Evolutionary conservation across 2,797 vertebrate species (phyloP), one percentile per base, ranked within the genome.

Genomic region (Lycodopsis pacificus): DNA sequence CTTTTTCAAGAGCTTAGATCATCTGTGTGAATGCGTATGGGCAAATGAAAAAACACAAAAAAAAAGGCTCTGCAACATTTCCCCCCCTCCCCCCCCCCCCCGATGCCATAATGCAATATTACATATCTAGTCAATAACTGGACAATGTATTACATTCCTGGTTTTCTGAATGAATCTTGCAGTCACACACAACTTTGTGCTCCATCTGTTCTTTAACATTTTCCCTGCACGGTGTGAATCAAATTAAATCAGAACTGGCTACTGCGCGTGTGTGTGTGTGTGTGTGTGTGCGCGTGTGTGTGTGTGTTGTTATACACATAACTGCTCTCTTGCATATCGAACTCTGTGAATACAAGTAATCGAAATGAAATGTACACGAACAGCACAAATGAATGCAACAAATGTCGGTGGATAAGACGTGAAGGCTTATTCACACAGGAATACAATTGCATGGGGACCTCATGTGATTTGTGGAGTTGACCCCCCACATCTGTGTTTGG

Each of bases 381-480:
- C 30, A 13, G 51, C 34, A 62, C 20, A 20, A 65, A 73, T 71
- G 38, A 46, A 75, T 59, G 25, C 12, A 42, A 54, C 19, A 79
- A 40, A 62, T 40, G 32, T 20, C 3, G 4, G 12, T 5, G 46
- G 13, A 71, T 42, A 49, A 44, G 34, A 62, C 14, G 65, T 58
- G 13, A 57, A 56, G 58, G 1, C 13, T 51, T 40, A 13, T 73
- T 38, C 36, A 32, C 51, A n/a, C 13, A 48, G 25, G 27, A 58
- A 34, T 20, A 32, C 67, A 72, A 54, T 27, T 70, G 77, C 66
- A 48, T 2, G 0, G 32, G 40, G 49, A 76, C 75, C 71, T 76
- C 36, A 30, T 72, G 71, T 20, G 66, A 67, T 64, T 76, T 49
- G 59, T 42, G 71, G 73, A 56, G 76, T 14, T 58, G 34, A 65